Percentiles rank a stretch among this genome's conserved stretches.
phyloP scores from a whole-genome alignment of 2,113 vertebrate species.

The Vombatus ursinus region DNA sequence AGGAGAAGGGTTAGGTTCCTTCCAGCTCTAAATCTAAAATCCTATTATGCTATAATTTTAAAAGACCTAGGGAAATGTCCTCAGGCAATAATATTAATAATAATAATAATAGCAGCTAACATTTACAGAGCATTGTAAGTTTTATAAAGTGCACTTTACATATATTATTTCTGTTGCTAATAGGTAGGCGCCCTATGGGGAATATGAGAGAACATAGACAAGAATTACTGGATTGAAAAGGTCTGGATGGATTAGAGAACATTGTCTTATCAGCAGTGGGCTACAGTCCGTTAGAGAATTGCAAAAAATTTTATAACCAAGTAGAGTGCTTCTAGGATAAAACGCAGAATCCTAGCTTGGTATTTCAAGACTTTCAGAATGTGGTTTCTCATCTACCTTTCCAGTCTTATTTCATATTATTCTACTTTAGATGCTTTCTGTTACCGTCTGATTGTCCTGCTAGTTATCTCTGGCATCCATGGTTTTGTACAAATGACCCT shows the following conservation, averaged over 20 bases:
- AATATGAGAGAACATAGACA: neutral
- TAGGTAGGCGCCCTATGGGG: accelerated
- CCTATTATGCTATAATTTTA: neutral
- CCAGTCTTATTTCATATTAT: neutral
- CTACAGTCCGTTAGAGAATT: neutral
- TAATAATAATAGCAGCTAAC: neutral
- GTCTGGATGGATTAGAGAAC: neutral
- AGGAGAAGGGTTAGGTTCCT: neutral
- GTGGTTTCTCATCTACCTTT: neutral
- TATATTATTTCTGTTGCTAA: neutral
- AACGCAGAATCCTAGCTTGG: neutral
- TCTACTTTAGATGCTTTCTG: neutral
- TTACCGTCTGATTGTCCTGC: neutral
- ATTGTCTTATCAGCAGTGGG: neutral
- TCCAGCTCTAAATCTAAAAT: neutral
- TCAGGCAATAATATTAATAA: neutral
- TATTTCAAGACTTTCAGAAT: neutral
- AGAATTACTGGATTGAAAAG: neutral
- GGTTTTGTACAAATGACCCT: neutral
- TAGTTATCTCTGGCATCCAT: neutral
- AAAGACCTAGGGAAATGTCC: neutral
- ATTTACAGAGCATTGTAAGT: neutral
- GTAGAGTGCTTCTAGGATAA: neutral
- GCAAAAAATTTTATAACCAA: neutral
- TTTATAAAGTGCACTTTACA: neutral